Percentiles rank a stretch among this genome's conserved stretches.
phyloP scores from a whole-genome alignment of 2,888 invertebrate species.

The Callinectes sapidus region DNA sequence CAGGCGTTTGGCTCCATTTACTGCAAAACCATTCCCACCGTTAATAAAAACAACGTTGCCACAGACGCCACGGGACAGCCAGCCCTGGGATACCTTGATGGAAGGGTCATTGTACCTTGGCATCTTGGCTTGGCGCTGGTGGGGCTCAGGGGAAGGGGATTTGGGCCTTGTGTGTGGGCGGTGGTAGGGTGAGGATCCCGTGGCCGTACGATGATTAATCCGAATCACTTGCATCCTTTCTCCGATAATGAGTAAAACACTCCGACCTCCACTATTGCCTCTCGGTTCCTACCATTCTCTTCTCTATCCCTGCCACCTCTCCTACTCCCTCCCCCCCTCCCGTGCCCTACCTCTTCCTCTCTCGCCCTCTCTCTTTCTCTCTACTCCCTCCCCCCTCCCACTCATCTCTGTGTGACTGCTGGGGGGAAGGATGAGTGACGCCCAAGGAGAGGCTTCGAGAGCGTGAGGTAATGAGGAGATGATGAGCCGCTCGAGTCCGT shows the following conservation, averaged over 20 bases:
- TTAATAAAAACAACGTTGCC: conserved; percentile 62
- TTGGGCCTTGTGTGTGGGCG: neutral
- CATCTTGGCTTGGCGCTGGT: neutral
- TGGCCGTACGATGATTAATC: conserved; percentile 49
- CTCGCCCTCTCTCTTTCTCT: neutral
- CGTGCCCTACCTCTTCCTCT: neutral
- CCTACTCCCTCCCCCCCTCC: neutral
- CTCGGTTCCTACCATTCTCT: conserved; percentile 47
- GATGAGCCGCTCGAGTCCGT: conserved; percentile 1
- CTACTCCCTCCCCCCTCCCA: neutral
- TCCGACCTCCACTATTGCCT: conserved; percentile 67
- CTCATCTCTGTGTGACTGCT: neutral
- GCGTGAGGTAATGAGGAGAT: conserved; percentile 20
- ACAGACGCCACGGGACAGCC: neutral
- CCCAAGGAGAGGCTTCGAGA: neutral
- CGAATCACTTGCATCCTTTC: conserved; percentile 70
- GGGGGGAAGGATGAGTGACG: conserved; percentile 24
- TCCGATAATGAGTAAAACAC: conserved; percentile 70
- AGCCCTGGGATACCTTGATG: conserved; percentile 8
- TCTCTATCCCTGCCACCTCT: conserved; percentile 33
- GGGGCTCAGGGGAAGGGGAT: neutral
- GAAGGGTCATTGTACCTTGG: conserved; percentile 41
- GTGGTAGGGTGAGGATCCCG: conserved; percentile 35
- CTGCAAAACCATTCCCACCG: conserved; percentile 70
- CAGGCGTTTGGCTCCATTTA: conserved; percentile 69